These are phyloP conservation scores for Cryptosula pallasiana DNA, from an alignment of 2,888 invertebrate genomes.

Conservation along the genomic window DNA sequence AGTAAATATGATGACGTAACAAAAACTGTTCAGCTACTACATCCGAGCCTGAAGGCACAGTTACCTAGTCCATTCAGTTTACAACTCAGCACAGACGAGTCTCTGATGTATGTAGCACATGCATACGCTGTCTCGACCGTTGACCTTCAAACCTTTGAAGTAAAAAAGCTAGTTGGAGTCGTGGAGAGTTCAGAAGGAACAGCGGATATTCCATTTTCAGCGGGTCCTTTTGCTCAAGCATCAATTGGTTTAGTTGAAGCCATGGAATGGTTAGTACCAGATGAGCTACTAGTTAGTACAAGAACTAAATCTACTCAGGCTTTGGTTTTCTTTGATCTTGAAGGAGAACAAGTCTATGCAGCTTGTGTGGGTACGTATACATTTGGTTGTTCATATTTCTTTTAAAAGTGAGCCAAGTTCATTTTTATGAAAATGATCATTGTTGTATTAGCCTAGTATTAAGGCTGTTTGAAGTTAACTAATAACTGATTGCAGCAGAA, in stretches of 20 bases:
- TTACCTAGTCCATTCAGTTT: not conserved
- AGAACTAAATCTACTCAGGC: not conserved
- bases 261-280: not conserved
- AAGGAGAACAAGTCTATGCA: not conserved
- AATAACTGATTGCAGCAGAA: too few relatives aligned
- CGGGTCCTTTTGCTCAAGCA: not conserved
- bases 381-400: too few relatives aligned
- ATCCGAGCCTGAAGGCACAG: not conserved
- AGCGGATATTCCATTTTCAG: not conserved
- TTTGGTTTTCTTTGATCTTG: constrained; percentile 4
- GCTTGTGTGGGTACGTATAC: constrained; percentile 1
- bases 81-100: not conserved
- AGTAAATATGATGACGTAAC: not conserved
- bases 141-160: not conserved
- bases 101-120: not conserved
- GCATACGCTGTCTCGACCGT: not conserved
- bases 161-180: not conserved
- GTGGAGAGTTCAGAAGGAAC: too few relatives aligned
- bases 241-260: not conserved
- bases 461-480: too few relatives aligned
- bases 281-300: not conserved
- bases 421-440: too few relatives aligned
- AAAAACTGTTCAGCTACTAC: not conserved
- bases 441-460: too few relatives aligned
- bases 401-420: too few relatives aligned